phyloP scores from a whole-genome alignment of 2,113 vertebrate species.

The Hepsetus odoe region DNA sequence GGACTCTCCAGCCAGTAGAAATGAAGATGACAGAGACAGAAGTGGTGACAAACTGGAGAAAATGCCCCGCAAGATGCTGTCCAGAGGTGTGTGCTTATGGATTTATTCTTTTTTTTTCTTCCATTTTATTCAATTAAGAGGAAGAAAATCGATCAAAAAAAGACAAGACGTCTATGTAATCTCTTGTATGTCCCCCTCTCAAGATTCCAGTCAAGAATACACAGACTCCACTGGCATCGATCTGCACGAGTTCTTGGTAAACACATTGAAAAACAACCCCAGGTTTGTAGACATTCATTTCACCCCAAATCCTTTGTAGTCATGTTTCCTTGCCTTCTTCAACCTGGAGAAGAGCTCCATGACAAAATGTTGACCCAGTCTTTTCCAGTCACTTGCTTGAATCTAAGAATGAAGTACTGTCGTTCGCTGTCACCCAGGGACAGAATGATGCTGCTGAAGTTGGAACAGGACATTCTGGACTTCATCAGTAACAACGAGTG shows the following conservation, averaged over 20 bases:
- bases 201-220: slow-evolving; percentile 98
- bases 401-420: not conserved
- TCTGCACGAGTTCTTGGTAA: slow-evolving; percentile 97
- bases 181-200: slow-evolving; percentile 45
- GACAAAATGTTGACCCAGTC: not conserved
- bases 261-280: slow-evolving; percentile 96
- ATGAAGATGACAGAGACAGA: slow-evolving; percentile 86
- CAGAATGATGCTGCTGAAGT: slow-evolving; percentile 98
- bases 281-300: slow-evolving; percentile 71
- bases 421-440: slow-evolving; percentile 76
- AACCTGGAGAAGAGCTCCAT: too few species aligned
- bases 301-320: not conserved
- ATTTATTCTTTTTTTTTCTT: not conserved
- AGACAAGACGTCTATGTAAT: not conserved
- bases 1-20: slow-evolving; percentile 79
- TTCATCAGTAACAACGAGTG: slow-evolving; percentile 99
- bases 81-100: slow-evolving; percentile 79
- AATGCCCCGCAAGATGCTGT: slow-evolving; percentile 88
- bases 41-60: slow-evolving; percentile 81
- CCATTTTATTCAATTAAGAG: not conserved
- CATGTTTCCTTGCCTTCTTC: not conserved
- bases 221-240: slow-evolving; percentile 97
- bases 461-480: slow-evolving; percentile 99
- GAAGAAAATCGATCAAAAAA: not conserved
- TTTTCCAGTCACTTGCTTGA: not conserved